A percentile compares a stretch with the other conserved stretches of the same genome.
phyloP scores from a whole-genome alignment of 2,888 invertebrate species.

The Pandemis cinnamomeana region DNA sequence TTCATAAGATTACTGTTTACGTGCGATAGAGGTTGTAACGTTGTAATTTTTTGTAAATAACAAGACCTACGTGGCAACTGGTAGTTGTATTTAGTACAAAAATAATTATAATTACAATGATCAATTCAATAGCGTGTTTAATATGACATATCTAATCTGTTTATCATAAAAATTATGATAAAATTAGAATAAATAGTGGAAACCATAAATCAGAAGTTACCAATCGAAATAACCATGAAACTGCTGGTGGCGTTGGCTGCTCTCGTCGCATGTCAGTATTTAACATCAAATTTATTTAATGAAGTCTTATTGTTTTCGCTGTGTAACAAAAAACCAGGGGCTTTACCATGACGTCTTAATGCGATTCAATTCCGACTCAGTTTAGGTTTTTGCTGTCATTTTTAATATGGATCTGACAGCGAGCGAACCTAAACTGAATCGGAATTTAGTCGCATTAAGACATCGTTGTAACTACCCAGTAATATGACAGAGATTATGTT shows the following conservation, averaged over 20 bases:
- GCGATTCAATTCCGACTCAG: too few relatives aligned
- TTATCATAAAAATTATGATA: slow-evolving; percentile 12
- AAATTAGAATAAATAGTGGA: slow-evolving; percentile 24
- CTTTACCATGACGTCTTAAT: too few relatives aligned
- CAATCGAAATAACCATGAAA: slow-evolving; percentile 51
- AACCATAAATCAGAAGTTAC: slow-evolving; percentile 11
- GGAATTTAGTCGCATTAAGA: too few relatives aligned
- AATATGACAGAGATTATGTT: background rate
- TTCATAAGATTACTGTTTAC: background rate
- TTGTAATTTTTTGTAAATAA: background rate
- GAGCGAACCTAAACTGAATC: too few relatives aligned
- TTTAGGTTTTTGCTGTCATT: too few relatives aligned
- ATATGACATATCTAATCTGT: slow-evolving; percentile 18
- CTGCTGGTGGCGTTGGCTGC: slow-evolving; percentile 53
- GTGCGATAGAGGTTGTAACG: background rate
- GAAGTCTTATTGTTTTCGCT: background rate
- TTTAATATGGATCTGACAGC: too few relatives aligned
- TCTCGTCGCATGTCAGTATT: slow-evolving; percentile 56
- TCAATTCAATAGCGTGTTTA: slow-evolving; percentile 13
- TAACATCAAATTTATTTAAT: background rate
- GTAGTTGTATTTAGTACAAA: background rate
- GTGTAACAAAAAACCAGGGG: background rate
- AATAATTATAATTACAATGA: slow-evolving; percentile 2
- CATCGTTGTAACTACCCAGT: background rate
- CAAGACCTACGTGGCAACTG: background rate